A percentile compares a stretch with the other conserved stretches of the same genome.
Conservation (phyloP, 2,113 vertebrate species). For the Chamaetylas fuelleborni region DNA sequence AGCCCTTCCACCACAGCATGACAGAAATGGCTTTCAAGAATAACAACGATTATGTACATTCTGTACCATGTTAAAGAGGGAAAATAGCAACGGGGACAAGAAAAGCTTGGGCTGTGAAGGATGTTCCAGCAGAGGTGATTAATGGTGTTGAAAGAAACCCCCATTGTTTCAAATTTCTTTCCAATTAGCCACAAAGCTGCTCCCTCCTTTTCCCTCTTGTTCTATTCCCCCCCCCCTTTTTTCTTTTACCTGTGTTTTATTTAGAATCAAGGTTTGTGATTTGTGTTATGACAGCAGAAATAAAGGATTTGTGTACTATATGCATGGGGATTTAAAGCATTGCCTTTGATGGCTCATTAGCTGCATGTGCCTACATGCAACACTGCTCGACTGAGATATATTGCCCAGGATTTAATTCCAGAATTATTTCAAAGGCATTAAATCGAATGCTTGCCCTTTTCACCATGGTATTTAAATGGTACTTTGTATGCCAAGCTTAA, state of each 20-base stretch:
- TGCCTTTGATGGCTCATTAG: slow-evolving; percentile 29
- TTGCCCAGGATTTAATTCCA: slow-evolving; percentile 43
- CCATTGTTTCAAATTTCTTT: slow-evolving; percentile 14
- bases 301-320: neutral
- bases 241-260: slow-evolving; percentile 24
- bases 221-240: neutral
- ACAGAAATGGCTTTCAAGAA: neutral
- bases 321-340: slow-evolving; percentile 20
- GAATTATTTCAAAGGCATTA: slow-evolving; percentile 62
- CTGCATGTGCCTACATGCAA: slow-evolving; percentile 25
- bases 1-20: neutral
- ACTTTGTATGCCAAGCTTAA: slow-evolving; percentile 27
- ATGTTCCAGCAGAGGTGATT: slow-evolving; percentile 49
- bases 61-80: neutral
- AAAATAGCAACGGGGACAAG: neutral
- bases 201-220: neutral
- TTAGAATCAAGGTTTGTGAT: slow-evolving; percentile 21
- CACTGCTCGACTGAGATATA: slow-evolving; percentile 23
- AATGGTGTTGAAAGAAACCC: slow-evolving; percentile 30
- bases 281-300: slow-evolving; percentile 36
- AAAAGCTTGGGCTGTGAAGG: neutral
- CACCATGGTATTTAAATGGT: slow-evolving; percentile 45
- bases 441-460: slow-evolving; percentile 37
- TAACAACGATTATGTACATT: neutral
- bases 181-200: slow-evolving; percentile 9